A percentile compares a stretch with the other conserved stretches of the same genome.
These are phyloP conservation scores for Papilio polyxenes DNA, from an alignment of 1,140 invertebrate genomes.

Conservation along the genomic window DNA sequence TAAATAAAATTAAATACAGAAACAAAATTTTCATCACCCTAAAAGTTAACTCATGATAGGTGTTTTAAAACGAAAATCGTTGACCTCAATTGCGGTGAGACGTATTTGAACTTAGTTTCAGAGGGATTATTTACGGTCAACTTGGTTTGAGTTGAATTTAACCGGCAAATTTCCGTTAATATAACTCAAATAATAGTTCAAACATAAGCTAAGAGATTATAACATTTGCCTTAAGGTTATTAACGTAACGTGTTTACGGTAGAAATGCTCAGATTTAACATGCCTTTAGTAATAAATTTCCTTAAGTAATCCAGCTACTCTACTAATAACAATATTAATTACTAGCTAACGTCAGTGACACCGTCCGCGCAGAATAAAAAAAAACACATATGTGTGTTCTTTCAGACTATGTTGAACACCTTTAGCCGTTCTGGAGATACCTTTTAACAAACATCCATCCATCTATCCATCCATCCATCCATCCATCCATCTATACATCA, in stretches of 20 bases:
- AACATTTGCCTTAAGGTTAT: background rate
- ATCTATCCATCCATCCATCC: no score
- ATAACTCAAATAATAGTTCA: conserved; percentile 24
- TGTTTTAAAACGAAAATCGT: conserved; percentile 51
- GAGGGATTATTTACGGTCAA: conserved; percentile 49
- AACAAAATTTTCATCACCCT: conserved; percentile 11
- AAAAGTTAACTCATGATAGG: conserved; percentile 44
- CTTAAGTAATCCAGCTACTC: background rate
- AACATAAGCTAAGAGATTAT: conserved; percentile 21
- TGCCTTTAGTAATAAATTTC: background rate
- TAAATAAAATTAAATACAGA: background rate
- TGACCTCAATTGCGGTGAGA: conserved; percentile 53
- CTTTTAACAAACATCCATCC: no score
- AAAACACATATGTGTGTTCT: background rate
- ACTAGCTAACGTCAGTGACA: background rate
- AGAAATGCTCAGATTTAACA: background rate
- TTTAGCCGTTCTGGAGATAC: no score
- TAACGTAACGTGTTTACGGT: background rate
- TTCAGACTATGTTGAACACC: no score
- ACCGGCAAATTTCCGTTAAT: conserved; percentile 38
- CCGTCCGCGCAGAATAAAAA: background rate
- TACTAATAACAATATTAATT: background rate
- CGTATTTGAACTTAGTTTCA: conserved; percentile 50
- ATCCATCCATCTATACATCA: no score
- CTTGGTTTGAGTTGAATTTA: conserved; percentile 47